These are phyloP conservation scores for Heliocidaris erythrogramma DNA, from an alignment of 35 echinoderm and acorn worm genomes.

Conservation along the genomic window DNA sequence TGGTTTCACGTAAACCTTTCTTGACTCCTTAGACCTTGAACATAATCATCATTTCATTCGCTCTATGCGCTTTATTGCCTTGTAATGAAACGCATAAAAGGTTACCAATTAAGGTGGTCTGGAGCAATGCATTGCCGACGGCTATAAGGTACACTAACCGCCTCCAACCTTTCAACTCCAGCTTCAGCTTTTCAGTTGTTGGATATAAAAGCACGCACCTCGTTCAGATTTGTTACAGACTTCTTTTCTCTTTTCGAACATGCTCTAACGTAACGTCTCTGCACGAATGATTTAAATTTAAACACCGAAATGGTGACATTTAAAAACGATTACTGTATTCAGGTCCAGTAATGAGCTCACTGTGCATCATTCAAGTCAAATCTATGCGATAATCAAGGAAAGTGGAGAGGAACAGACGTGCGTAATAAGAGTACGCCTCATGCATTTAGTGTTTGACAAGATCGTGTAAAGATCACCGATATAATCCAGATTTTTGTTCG, in stretches of 20 bases:
- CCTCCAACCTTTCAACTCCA: not conserved
- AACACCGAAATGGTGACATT: not conserved
- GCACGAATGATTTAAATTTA: not conserved
- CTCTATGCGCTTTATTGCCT: not conserved
- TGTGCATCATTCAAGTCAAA: not conserved
- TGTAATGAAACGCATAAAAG: not conserved
- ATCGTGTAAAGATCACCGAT: not conserved
- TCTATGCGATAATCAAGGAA: not conserved
- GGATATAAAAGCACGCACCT: not conserved
- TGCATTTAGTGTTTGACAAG: slow-evolving; percentile 3
- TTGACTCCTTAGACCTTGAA: not conserved
- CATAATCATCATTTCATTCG: not conserved
- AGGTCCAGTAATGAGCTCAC: not conserved
- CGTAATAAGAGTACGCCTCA: not conserved
- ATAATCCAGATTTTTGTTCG: not conserved
- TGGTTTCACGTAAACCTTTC: not conserved
- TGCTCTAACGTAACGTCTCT: not conserved
- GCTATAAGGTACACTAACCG: not conserved
- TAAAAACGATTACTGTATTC: not conserved
- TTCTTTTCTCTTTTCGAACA: not conserved
- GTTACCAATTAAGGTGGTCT: not conserved
- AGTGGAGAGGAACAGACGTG: not conserved
- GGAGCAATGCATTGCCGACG: not conserved
- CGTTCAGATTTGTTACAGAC: not conserved
- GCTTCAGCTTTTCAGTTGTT: not conserved